Base-by-base conservation (phyloP, 2,113 vertebrate species). In the Eublepharis macularius region DNA sequence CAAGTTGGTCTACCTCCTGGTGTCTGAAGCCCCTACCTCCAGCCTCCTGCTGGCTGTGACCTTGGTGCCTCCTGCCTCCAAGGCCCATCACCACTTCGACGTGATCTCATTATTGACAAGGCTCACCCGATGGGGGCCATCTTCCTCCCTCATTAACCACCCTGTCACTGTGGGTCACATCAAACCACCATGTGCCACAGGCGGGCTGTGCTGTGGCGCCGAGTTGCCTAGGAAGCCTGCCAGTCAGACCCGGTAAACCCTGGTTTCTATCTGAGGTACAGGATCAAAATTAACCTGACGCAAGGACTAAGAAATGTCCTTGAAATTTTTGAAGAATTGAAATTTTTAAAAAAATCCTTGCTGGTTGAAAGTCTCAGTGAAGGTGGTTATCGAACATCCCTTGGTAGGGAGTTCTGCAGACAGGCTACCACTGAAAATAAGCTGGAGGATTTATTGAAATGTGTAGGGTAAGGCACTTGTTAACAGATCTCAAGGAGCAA, bases 91-190 rank as follows among this genome's bases (percentile, higher is more conserved):
- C 63, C 1, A 47, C 70, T 73, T 1, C 26, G 34, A 80, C 79
- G 72, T 76, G 29, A 82, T 90, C 88, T 32, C 70, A 4, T 29
- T 94, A 94, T 94, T 90, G 94, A 91, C 92, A 94, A 87, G 68
- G 73, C 81, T 74, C 88, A 76, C 70, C 84, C 77, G 74, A 0
- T 7, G 26, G 0, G 0, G 75, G 45, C 68, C 0, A 0, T 57
- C 79, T 9, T 19, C 74, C 80, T 82, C 86, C 77, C 86, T 93
- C 90, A 93, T 94, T 93, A 93, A 72, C 54, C 72, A 2, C 0
- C 16, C 81, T 94, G 92, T 93, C 93, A 0, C 81, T 60, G 63
- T 70, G 29, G 47, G 92, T 93, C 94, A 90, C 83, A 39, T 94
- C 94, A 90, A 57, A 79, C 2, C 0, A 0, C 73, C 0, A 11